Evolutionary conservation across 2,113 vertebrate species (phyloP), one percentile per base, ranked within the genome.

Genomic region (Indicator indicator): DNA sequence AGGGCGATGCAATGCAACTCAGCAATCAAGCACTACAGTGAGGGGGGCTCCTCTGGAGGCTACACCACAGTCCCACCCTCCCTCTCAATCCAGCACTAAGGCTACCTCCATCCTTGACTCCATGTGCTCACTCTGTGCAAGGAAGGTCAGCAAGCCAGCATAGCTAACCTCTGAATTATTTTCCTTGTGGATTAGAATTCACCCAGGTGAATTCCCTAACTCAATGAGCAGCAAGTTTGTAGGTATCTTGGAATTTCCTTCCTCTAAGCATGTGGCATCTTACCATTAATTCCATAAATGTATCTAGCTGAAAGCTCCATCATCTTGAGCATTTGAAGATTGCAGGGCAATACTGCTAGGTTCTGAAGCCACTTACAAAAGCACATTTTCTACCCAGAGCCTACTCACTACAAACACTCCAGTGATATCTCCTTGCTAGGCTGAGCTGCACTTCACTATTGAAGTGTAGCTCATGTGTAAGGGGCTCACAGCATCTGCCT

Each of bases 71-170:
- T n/a, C 38, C 17, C 42, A 46, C 6, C 9, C 11, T 75, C 76
- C 23, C 24, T 54, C 19, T 28, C 56, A 14, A 59, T n/a, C 69
- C 69, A 70, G 4, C 27, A 5, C 36, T 12, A 5, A 0, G 2
- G 14, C 9, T 1, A 1, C 13, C 65, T 81, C 73, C 3, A 1
- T 12, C 71, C 64, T 62, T 3, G 16, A n/a, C 33, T 2, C 0
- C 44, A 73, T 36, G 6, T 11, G 63, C 19, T 16, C 0, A 0
- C 30, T 19, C 54, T 72, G 40, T 62, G 62, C n/a, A 55, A 9
- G 0, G 5, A 32, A 16, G 36, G 19, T 13, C 46, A 50, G 50
- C 36, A 14, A 55, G 12, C 5, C 63, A 73, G 7, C 38, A 59
- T 15, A 18, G 19, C 14, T 72, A 20, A 71, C 14, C 5, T 9